Conservation (phyloP, 2,888 invertebrate genomes). For the Dione juno region DNA sequence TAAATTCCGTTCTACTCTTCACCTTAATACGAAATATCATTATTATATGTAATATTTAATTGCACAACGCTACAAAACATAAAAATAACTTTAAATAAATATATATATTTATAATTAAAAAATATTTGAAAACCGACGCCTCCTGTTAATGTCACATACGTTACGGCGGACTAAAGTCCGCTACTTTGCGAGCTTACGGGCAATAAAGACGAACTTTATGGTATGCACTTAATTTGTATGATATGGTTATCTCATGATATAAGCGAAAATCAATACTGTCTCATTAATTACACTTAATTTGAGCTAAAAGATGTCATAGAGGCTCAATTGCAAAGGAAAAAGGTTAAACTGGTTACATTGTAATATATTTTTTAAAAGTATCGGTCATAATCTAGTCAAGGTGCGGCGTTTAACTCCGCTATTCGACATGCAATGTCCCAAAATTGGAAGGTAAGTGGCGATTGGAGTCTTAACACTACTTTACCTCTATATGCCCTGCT, state of each 20-base stretch:
- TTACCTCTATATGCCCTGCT: too few relatives aligned
- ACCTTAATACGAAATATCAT: too few relatives aligned
- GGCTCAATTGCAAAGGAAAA: too few relatives aligned
- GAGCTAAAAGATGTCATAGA: neutral
- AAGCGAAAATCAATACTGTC: slow-evolving; percentile 37
- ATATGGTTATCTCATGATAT: slow-evolving; percentile 35
- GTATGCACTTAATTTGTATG: slow-evolving; percentile 35
- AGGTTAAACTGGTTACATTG: too few relatives aligned
- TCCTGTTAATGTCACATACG: slow-evolving; percentile 11
- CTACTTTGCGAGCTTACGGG: slow-evolving; percentile 33
- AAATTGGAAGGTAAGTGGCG: too few relatives aligned
- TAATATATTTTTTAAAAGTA: too few relatives aligned
- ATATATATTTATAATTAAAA: neutral
- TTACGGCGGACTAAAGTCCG: slow-evolving; percentile 12
- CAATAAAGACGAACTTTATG: slow-evolving; percentile 38
- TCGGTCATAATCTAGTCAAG: too few relatives aligned
- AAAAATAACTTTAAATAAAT: neutral
- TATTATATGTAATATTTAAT: too few relatives aligned
- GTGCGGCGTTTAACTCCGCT: too few relatives aligned
- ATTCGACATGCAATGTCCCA: too few relatives aligned
- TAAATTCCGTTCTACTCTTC: too few relatives aligned
- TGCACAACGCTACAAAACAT: neutral
- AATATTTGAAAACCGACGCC: slow-evolving; percentile 9
- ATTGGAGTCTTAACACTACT: too few relatives aligned
- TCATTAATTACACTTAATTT: slow-evolving; percentile 21